Base-by-base conservation (phyloP, 37 sponge, comb jelly and placozoan genomes). In the Beroe forskalii region DNA sequence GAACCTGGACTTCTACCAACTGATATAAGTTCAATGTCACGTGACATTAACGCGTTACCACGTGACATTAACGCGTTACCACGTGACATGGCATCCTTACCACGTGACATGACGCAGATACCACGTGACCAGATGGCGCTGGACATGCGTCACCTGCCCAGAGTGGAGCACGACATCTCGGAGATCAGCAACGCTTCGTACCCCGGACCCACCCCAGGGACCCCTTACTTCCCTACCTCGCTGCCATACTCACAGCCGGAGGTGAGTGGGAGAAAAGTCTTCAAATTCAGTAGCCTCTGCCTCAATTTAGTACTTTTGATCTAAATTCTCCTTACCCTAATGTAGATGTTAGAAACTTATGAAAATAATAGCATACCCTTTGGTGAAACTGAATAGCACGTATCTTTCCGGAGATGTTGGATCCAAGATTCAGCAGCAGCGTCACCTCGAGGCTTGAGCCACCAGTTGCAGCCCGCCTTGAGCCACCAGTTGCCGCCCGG, bases 151-250 rank as follows among this genome's bases (percentile, higher is more conserved):
- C 72, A 69, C 1, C 12, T 69, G 32, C 37, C 27, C 37, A 33
- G 72, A 14, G 72, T 69, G 19, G 37, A 69, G 32, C 72, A 69
- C 32, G 72, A 69, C 12, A 69, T 69, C 2, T 32, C 72, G 72
- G 72, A 69, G 39, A 14, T 69, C 32, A 69, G 27, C 72, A 69
- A 69, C 72, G 32, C 36, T 69, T 69, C 72, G 2, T 69, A 69
- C 38, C 72, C 27, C 14, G 72, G 36, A 33, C 39, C 39, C 0
- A 63, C 20, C n/a, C n/a, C n/a, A n/a, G 32, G 33, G 38, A 36
- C 32, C 38, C 72, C 72, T 36, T 69, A 69, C 72, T 69, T 69
- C 38, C 72, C 72, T 35, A 69, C 72, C 39, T 35, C 72, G 19
- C 32, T 69, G 38, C 72, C 72, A 1, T 32, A 19, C 19, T 69